Evolutionary conservation across 2,113 vertebrate species (phyloP), one percentile per base, ranked within the genome.

Genomic region (Pungitius pungitius): DNA sequence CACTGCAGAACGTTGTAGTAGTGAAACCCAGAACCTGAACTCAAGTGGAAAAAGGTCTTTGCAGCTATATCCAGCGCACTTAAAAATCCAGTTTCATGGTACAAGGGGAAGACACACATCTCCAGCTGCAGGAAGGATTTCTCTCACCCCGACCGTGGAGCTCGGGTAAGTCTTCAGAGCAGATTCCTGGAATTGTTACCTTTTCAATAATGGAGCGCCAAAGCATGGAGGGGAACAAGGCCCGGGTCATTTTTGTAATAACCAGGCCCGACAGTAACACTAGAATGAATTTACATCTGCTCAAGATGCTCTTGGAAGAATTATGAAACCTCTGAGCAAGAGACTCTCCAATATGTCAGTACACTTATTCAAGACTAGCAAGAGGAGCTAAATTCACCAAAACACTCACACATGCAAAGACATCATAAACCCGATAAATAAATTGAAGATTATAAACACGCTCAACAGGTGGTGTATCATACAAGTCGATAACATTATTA

Each of bases 381-480:
- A 73, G 83, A 80, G 62, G 45, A 85, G 57, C 70, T 33, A 61
- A 56, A 76, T 42, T 10, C 54, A 67, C 39, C 20, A 30, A 30
- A 42, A 39, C 20, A 52, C 43, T 45, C 26, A 8, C 63, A 52
- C 65, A 47, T 26, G 45, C 12, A 0, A 45, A 14, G 6, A 35
- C 33, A 7, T 35, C 33, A 35, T 35, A 35, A 35, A 35, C 33
- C 33, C 33, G 33, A 35, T 35, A 35, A 35, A 35, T 35, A 35
- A 35, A 35, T 35, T 35, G 33, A 35, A 35, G 33, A 35, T 35
- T 35, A 35, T 6, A 35, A 35, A 35, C 33, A 35, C 73, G 42
- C 76, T 78, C 85, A 87, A 75, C 79, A 90, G 75, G 63, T 62
- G 20, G 22, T 61, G 52, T 66, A 72, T 35, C 39, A 70, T 61